Evolutionary conservation across 2,888 invertebrate genomes (phyloP).

Genomic region (Crossocerus cetratus): DNA sequence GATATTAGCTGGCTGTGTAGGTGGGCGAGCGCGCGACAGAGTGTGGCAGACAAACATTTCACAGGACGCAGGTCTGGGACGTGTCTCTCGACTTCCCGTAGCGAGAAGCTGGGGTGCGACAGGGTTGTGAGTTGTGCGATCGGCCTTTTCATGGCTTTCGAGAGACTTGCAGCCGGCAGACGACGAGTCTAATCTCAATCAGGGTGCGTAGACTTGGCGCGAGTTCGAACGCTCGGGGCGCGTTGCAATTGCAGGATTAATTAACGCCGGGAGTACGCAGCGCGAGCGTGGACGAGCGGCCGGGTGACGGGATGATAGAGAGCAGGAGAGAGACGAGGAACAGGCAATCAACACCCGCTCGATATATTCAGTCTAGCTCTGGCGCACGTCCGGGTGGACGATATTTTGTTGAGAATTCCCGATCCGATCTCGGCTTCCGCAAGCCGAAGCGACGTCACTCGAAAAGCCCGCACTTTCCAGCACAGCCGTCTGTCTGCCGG

Average conservation of each 20-base stretch:
- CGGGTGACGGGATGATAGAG: background rate
- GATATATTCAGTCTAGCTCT: conserved; percentile 22
- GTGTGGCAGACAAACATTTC: too few relatives aligned
- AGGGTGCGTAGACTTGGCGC: conserved; percentile 35
- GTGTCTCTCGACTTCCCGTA: too few relatives aligned
- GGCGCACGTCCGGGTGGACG: conserved; percentile 13
- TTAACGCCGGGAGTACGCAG: conserved; percentile 25
- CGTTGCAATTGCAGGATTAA: conserved; percentile 48
- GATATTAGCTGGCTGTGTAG: too few relatives aligned
- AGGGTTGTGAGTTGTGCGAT: too few relatives aligned
- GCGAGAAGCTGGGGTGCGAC: too few relatives aligned
- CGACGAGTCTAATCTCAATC: conserved; percentile 22
- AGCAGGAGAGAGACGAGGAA: conserved; percentile 4
- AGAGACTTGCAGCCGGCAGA: too few relatives aligned
- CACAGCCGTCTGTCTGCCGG: too few relatives aligned
- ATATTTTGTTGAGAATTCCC: conserved; percentile 53
- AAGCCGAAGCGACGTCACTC: conserved; percentile 30
- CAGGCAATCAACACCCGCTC: conserved; percentile 27
- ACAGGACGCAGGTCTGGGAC: too few relatives aligned
- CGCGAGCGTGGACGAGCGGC: too few relatives aligned
- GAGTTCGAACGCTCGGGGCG: conserved; percentile 38
- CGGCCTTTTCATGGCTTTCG: too few relatives aligned
- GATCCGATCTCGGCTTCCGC: conserved; percentile 27
- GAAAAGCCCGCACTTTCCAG: background rate
- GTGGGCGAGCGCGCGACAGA: too few relatives aligned